phyloP scores from a whole-genome alignment of 1,140 invertebrate genomes.

The Hetaerina americana region DNA sequence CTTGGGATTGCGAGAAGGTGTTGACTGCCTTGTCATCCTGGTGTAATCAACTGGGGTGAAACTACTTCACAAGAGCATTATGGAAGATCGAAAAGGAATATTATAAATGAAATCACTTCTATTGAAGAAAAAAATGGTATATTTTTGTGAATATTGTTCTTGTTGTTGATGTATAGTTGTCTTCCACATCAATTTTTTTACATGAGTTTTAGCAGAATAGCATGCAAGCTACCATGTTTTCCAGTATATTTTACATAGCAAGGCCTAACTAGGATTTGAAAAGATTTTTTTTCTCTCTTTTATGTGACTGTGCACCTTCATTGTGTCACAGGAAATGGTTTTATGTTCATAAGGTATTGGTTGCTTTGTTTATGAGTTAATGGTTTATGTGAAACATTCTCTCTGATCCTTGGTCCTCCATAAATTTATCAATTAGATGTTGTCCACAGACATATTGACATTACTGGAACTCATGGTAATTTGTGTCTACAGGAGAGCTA shows the following conservation, averaged over 20 bases:
- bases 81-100: background rate
- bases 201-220: background rate
- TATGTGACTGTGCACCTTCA: too few species aligned
- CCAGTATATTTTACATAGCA: background rate
- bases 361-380: too few species aligned
- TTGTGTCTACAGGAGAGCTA: background rate
- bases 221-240: background rate
- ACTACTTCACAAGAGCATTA: background rate
- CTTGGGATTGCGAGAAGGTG: background rate
- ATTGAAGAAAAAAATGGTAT: background rate
- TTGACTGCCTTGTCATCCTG: background rate
- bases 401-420: too few species aligned
- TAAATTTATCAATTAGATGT: background rate
- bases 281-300: background rate
- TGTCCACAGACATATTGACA: background rate
- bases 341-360: too few species aligned
- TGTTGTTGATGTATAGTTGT: background rate
- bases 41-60: background rate
- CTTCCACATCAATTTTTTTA: background rate
- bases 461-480: background rate
- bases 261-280: background rate
- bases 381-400: too few species aligned
- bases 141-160: conserved; percentile 1
- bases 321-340: too few species aligned
- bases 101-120: background rate